Conservation (phyloP, 2,888 invertebrate species). For the Dynastes tityus region DNA sequence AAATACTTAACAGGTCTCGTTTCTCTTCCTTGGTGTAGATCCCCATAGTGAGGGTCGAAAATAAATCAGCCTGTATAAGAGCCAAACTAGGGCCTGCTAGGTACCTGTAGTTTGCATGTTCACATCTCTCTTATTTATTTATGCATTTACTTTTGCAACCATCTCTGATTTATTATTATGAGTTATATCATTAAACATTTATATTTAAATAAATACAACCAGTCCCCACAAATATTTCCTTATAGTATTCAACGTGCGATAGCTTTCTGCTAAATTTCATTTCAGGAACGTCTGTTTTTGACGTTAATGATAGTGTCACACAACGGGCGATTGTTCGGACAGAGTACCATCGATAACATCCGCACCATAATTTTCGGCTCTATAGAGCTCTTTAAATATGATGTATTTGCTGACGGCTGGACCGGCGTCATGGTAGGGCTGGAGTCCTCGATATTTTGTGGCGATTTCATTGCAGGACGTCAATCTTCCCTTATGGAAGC, state of each 20-base stretch:
- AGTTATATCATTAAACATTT: too few relatives aligned
- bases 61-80: too few relatives aligned
- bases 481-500: background rate
- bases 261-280: slow-evolving; percentile 9
- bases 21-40: too few relatives aligned
- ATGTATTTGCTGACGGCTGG: slow-evolving; percentile 16
- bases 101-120: too few relatives aligned
- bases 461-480: background rate
- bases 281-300: slow-evolving; percentile 3
- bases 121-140: too few relatives aligned
- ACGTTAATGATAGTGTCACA: slow-evolving; percentile 3
- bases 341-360: slow-evolving; percentile 16
- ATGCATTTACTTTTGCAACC: too few relatives aligned
- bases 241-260: background rate
- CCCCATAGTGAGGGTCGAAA: too few relatives aligned
- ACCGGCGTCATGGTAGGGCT: background rate
- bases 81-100: too few relatives aligned
- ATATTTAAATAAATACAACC: too few relatives aligned
- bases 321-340: slow-evolving; percentile 4
- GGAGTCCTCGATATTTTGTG: background rate
- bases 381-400: slow-evolving; percentile 19
- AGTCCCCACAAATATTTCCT: too few relatives aligned
- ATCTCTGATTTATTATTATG: too few relatives aligned
- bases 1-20: too few relatives aligned
- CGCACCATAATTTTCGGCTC: slow-evolving; percentile 3